phyloP scores from a whole-genome alignment of 2,888 invertebrate genomes.

The Polyploca ridens region DNA sequence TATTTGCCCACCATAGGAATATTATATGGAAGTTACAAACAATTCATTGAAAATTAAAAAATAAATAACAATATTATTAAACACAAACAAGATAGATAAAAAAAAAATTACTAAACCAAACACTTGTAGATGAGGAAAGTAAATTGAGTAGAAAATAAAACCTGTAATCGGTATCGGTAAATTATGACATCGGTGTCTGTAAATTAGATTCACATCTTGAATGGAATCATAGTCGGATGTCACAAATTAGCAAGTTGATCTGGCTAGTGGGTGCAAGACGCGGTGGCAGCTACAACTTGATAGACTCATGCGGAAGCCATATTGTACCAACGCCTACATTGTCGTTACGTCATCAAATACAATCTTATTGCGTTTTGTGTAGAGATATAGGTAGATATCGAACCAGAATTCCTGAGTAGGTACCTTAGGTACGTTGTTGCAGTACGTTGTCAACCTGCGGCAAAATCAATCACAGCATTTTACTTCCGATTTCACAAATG shows the following conservation, averaged over 20 bases:
- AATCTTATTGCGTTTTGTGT: constrained; percentile 1
- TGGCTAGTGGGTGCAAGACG: constrained; percentile 40
- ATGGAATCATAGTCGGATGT: constrained; percentile 38
- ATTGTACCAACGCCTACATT: constrained; percentile 46
- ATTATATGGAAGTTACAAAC: too few relatives aligned
- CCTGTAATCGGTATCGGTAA: background rate
- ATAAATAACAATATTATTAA: too few relatives aligned
- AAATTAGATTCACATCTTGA: constrained; percentile 16
- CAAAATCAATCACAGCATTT: too few relatives aligned
- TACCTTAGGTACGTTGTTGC: too few relatives aligned
- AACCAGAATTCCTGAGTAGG: too few relatives aligned
- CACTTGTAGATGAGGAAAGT: background rate
- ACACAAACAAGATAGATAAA: too few relatives aligned
- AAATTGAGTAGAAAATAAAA: background rate
- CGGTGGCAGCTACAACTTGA: constrained; percentile 36
- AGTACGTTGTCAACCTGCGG: too few relatives aligned
- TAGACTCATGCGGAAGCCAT: constrained; percentile 53
- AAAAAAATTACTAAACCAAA: background rate
- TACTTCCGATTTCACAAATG: too few relatives aligned
- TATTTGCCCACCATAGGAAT: too few relatives aligned
- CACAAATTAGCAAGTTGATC: constrained; percentile 51
- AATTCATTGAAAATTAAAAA: too few relatives aligned
- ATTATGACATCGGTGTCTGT: constrained; percentile 1
- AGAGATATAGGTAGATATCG: background rate
- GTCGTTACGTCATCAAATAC: constrained; percentile 15